phyloP scores from a whole-genome alignment of 2,113 vertebrate genomes.

The Bostrychus sinensis region DNA sequence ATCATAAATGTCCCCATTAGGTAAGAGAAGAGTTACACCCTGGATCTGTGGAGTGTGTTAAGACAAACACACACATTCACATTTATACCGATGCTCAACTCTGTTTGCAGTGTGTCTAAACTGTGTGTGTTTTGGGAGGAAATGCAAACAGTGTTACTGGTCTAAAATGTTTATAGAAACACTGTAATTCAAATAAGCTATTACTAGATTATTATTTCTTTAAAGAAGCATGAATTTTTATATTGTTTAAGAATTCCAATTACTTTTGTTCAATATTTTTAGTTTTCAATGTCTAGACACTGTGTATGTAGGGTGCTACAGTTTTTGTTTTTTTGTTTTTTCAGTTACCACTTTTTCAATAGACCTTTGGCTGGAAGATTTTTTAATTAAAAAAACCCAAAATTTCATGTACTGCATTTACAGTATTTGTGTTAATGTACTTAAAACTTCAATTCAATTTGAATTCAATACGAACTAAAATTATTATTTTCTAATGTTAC shows the following conservation, averaged over 20 bases:
- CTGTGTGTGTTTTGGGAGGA: neutral
- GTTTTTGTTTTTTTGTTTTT: no score
- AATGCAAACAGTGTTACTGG: neutral
- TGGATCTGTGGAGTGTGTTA: neutral
- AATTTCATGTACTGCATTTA: neutral
- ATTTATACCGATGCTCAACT: neutral
- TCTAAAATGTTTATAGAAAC: neutral
- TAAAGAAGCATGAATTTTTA: neutral
- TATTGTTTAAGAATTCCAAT: no score
- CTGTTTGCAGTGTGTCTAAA: neutral
- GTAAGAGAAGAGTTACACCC: slow-evolving; percentile 3
- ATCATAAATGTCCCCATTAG: neutral
- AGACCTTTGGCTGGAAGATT: neutral
- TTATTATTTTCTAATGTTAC: no score
- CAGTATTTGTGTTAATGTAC: neutral
- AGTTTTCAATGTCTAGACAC: no score
- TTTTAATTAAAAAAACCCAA: neutral
- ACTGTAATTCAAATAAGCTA: neutral
- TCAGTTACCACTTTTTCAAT: neutral
- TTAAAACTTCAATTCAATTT: no score
- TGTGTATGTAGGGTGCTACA: no score
- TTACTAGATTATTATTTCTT: neutral
- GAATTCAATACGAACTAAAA: no score
- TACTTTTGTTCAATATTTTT: no score
- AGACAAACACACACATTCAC: slow-evolving; percentile 7